Base-by-base conservation (phyloP, 2,113 vertebrate species). In the Gymnarchus niloticus region DNA sequence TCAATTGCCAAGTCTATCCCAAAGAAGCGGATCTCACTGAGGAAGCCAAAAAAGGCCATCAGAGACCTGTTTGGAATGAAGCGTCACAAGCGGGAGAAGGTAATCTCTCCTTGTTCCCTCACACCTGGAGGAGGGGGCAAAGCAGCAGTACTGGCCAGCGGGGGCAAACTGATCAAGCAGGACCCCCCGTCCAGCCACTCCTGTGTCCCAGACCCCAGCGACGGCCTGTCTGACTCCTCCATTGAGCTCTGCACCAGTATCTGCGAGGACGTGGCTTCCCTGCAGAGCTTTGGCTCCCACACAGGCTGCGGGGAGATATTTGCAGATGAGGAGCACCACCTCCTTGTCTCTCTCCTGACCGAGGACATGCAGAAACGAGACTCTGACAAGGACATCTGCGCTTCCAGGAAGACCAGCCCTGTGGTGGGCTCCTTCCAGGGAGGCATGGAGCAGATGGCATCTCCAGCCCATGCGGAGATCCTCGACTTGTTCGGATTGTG, bases 291-390 rank as follows among this genome's bases (percentile, higher is more conserved):
- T 28, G 96, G 96, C 85, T 97, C 96, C 0, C 95, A 96, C 83
- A 96, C 95, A 0, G 96, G 96, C n/a, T 97, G 96, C 41, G 96
- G 96, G 51, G 96, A 97, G 89, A 96, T 97, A 89, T 97, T 96
- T 89, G 96, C 95, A 7, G 96, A 97, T 41, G 95, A 96, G 87
- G 89, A 90, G 56, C 94, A 85, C 82, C 92, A 94, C 0, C 61
- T 44, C 65, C 21, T 65, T 21, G n/a, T 82, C 54, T 57, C 87
- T 28, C 91, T 93, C 80, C 94, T 94, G 6, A 83, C 94, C 81
- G 95, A 95, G 84, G 77, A 93, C 49, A 92, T 90, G 0, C 91
- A 87, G 65, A 92, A 87, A 82, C 92, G 88, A 5, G 91, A 91
- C 56, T 80, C 89, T 52, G 86, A 90, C 81, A 65, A 88, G 76